Conservation (phyloP, 1,140 invertebrate species). For the Halotydeus destructor region DNA sequence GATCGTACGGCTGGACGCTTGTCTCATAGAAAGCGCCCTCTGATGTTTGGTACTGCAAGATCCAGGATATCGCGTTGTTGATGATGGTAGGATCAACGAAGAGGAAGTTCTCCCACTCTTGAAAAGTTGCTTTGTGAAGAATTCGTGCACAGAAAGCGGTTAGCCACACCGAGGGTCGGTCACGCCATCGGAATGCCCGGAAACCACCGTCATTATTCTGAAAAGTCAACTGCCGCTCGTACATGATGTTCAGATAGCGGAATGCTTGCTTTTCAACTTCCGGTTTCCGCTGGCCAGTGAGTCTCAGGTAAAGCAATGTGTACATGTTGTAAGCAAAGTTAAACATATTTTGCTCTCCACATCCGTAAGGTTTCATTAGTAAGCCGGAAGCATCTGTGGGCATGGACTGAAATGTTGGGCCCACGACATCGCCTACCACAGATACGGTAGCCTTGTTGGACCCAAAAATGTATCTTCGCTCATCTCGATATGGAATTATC, state of each 20-base stretch:
- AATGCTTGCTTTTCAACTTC: conserved; percentile 52
- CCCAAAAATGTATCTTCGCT: conserved; percentile 76
- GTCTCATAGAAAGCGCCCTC: conserved; percentile 68
- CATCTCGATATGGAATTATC: conserved; percentile 62
- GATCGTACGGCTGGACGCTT: conserved; percentile 45
- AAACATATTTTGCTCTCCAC: conserved; percentile 81
- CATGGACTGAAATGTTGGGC: conserved; percentile 78
- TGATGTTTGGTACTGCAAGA: conserved; percentile 50
- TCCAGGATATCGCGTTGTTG: conserved; percentile 48
- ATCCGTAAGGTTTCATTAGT: conserved; percentile 47
- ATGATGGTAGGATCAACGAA: conserved; percentile 68
- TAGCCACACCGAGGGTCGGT: conserved; percentile 30
- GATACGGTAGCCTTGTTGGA: conserved; percentile 69
- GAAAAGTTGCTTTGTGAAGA: conserved; percentile 64
- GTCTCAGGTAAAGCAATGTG: conserved; percentile 67
- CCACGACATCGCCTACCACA: conserved; percentile 80
- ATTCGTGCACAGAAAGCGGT: conserved; percentile 62
- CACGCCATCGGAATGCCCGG: conserved; percentile 50
- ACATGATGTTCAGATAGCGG: conserved; percentile 59
- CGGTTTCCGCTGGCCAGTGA: conserved; percentile 49
- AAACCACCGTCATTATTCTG: conserved; percentile 77
- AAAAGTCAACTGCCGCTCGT: conserved; percentile 73
- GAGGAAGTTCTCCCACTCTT: conserved; percentile 74
- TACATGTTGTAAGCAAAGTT: conserved; percentile 84
- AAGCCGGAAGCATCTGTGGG: conserved; percentile 63